Evolutionary conservation across 2,888 invertebrate species (phyloP).

Genomic region (Oscheius sp.): DNA sequence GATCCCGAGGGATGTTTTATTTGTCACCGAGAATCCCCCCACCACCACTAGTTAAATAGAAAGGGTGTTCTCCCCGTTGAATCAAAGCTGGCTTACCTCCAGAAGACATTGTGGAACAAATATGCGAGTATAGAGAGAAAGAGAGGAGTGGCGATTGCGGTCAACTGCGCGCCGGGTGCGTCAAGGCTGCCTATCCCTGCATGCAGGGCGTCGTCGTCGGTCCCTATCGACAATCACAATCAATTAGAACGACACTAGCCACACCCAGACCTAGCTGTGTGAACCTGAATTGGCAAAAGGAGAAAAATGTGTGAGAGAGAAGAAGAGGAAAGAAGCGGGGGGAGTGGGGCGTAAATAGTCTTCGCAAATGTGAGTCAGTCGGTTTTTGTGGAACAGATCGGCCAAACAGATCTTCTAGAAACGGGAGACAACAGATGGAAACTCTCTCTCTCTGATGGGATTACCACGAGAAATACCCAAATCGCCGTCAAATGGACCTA

Average conservation of each 20-base stretch:
- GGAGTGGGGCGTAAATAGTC: background rate
- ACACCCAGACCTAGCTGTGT: conserved; percentile 19
- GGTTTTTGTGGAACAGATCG: background rate
- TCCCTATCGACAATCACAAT: conserved; percentile 28
- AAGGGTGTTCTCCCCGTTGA: too few species aligned
- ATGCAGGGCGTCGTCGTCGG: conserved; percentile 13
- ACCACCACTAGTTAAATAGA: background rate
- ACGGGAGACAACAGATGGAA: background rate
- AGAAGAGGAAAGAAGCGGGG: background rate
- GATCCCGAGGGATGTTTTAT: background rate
- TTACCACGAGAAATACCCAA: too few species aligned
- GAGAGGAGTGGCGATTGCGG: conserved; percentile 12
- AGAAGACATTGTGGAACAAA: conserved; percentile 11
- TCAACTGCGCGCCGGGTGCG: conserved; percentile 8
- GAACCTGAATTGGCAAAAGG: conserved; percentile 24
- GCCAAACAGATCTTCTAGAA: background rate
- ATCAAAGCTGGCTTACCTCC: conserved; percentile 30
- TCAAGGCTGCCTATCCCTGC: conserved; percentile 29
- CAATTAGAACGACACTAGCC: conserved; percentile 28
- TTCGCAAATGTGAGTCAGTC: background rate
- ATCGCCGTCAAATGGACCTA: too few species aligned
- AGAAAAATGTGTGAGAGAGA: background rate
- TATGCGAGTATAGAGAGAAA: background rate
- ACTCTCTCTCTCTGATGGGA: background rate
- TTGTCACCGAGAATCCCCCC: background rate